phyloP scores from a whole-genome alignment of 2,888 invertebrate genomes.

The Morpho helenor region DNA sequence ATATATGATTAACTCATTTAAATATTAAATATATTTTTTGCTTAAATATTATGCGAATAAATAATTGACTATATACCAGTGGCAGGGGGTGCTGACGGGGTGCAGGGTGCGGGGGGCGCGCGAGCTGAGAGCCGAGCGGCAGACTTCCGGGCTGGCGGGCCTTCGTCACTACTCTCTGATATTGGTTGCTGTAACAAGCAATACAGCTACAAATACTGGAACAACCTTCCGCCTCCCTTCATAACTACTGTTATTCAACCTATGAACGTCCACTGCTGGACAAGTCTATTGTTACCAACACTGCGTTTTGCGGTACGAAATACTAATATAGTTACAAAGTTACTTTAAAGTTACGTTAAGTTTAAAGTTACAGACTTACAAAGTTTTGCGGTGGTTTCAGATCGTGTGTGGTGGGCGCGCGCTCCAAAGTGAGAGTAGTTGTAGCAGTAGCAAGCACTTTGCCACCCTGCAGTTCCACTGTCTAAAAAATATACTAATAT shows the following conservation, averaged over 20 bases:
- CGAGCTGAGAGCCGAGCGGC: constrained; percentile 40
- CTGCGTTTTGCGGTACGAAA: too few species aligned
- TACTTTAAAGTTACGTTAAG: too few species aligned
- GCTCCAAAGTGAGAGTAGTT: constrained; percentile 68
- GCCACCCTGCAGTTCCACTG: constrained; percentile 66
- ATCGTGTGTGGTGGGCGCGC: constrained; percentile 60
- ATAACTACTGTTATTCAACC: not conserved
- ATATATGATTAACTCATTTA: too few species aligned
- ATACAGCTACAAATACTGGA: not conserved
- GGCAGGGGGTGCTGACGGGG: constrained; percentile 56
- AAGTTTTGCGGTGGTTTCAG: constrained; percentile 68
- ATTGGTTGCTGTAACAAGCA: constrained; percentile 55
- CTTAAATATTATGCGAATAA: not conserved
- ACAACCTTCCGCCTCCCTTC: not conserved
- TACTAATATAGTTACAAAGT: too few species aligned
- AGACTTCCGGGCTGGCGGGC: constrained; percentile 46
- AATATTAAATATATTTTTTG: too few species aligned
- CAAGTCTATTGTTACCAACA: not conserved
- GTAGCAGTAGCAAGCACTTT: constrained; percentile 75
- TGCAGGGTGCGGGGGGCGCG: constrained; percentile 35
- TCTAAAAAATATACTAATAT: constrained; percentile 36
- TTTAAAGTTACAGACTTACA: constrained; percentile 40
- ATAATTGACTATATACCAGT: constrained; percentile 40
- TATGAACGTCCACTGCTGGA: not conserved
- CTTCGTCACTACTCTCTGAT: constrained; percentile 73